Base-by-base conservation (phyloP, 2,888 invertebrate genomes). In the Chymomyza fuscimana region DNA sequence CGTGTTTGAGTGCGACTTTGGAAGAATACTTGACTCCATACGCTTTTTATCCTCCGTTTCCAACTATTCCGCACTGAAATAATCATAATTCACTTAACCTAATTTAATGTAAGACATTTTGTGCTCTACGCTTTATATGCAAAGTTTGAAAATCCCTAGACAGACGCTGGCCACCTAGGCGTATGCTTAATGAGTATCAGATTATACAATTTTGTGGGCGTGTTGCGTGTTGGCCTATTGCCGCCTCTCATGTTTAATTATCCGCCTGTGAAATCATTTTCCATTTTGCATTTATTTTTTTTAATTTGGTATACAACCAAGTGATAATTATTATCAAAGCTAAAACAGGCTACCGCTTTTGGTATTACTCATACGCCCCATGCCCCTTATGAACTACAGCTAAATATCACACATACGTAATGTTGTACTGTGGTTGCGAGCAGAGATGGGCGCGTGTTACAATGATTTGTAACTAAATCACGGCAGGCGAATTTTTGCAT, bases 31-130 rank as follows among this genome's bases (percentile, higher is more conserved):
- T 46, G 12, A 46, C 40, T 46, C 12, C 12, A 1, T 15, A 12
- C 40, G 12, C 40, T 46, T 46, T 12, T 12, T 12, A 12, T 12
- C 40, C 40, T 12, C 12, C 12, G 12, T 10, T 46, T 1, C 12
- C 40, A 54, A n/a, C n/a, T 9, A 9, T 29, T 7, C 58, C 22
- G 19, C 58, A 58, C 16, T 58, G 60, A 80, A 80, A 80, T 82
- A 80, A 83, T 80, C 80, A 80, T 79, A 82, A 78, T 74, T 76
- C 80, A 83, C 79, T 83, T 83, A 83, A 83, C 82, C 82, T 80
- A 78, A 83, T 83, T 83, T 81, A 72, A 69, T 73, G 71, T 68
- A 9, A 22, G 68, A 60, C 15, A 29, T 60, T 66, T 66, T 19
- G 46, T 65, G 6, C 54, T 22, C 50, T 19, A 10, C 40, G 29